Evolutionary conservation across 2,113 vertebrate genomes (phyloP), one percentile per base, ranked within the genome.

Genomic region (Phrynosoma blainvillii): DNA sequence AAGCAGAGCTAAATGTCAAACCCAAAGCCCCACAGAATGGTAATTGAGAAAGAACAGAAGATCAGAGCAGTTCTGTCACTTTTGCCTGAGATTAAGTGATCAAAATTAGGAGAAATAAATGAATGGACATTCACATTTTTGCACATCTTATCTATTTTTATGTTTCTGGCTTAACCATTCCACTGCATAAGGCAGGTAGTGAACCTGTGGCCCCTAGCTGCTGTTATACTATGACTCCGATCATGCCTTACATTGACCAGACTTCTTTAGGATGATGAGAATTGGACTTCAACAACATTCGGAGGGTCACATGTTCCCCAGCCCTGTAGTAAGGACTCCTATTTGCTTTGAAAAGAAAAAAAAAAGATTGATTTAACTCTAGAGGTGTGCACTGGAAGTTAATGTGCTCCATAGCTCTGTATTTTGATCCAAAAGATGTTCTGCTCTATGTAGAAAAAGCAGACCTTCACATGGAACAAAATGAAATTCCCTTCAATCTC

Each of bases 81-180:
- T 91, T 47, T 66, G 56, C 77, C 20, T 47, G 14, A 47, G 65
- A 82, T 66, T 65, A 79, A 23, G 59, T 82, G 76, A 86, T n/a
- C 14, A 4, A 65, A 3, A 92, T 77, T 30, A 36, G 12, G 47
- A 84, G 83, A 91, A 91, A 88, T 85, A 27, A 86, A 91, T 47
- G 52, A 10, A 20, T 36, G 42, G 20, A 83, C 77, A 20, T 25
- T 32, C 36, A 68, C 21, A 23, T 25, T 40, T 47, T n/a, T 85
- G 36, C 9, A 77, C 4, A 42, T 56, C 1, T 21, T 42, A 2
- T 20, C n/a, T 47, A 52, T 8, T 14, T 30, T n/a, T 20, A 12
- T 70, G 3, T 13, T 54, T 40, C 66, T 71, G 14, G 11, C 18
- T 82, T 52, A 83, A 13, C 40, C 18, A 71, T 84, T 59, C 14